Base-by-base conservation (phyloP, 2,888 invertebrate genomes). In the Xanthia togata region DNA sequence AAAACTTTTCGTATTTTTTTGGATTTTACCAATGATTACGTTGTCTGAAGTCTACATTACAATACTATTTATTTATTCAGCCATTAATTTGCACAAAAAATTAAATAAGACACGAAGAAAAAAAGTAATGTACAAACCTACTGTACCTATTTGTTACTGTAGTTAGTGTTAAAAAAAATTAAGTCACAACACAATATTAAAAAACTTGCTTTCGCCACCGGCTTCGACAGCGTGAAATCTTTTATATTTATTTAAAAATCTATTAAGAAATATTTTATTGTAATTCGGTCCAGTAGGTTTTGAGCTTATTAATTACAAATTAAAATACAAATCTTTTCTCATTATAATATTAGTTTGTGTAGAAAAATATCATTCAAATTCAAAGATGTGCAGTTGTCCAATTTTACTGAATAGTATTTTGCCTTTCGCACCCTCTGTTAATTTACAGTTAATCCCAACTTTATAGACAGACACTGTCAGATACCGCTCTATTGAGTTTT, bases 401-500 rank as follows among this genome's bases (percentile, higher is more conserved):
- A 44, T n/a, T 53, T 57, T 14, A 20, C 0, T 14, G 3, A 11
- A 47, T 14, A 76, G 41, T 80, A 67, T 85, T 79, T 50, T 79
- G 26, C 88, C 86, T 79, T 63, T 50, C 11, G 23, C 20, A 11
- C 70, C 70, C 75, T 82, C 86, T 78, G 73, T 76, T 70, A 79
- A 86, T 81, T 82, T 69, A 55, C 68, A 74, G 70, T 74, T 84
- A 84, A 70, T 86, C 78, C 67, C 79, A 86, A 86, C 70, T 84
- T 87, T 85, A 89, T 85, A 80, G 84, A 89, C 85, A 91, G 88
- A 90, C 91, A 89, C 88, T 91, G 89, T 92, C 91, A 89, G 89
- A 90, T 90, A 91, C 91, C 86, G 87, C 89, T 93, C 93, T 93
- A 95, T 95, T 93, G 94, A 93, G 94, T 93, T 95, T 95, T 95